Base-by-base conservation (phyloP, 2,113 vertebrate species). In the Callopanchax toddi region DNA sequence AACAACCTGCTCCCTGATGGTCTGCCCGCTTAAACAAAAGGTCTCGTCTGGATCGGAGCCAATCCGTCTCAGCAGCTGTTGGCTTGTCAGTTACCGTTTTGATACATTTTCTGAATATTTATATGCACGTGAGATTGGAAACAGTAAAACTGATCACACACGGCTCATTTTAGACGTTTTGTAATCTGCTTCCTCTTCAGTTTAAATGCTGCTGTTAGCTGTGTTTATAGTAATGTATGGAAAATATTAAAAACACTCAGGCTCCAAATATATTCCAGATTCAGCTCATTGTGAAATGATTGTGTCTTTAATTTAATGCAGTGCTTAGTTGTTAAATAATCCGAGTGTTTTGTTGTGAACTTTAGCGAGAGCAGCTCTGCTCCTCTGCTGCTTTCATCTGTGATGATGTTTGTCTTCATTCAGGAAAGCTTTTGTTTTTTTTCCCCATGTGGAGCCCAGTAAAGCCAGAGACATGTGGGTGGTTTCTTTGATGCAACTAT, bases 11-110 rank as follows among this genome's bases (percentile, higher is more conserved):
- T 65, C 66, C 60, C 74, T 16, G 50, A 57, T 53, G 78, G 50
- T 63, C 21, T 53, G 26, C 29, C 72, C 61, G 55, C 62, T 61
- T 48, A 59, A 71, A 85, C 72, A 79, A 84, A 82, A 77, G 60
- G 36, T 36, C 2, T 74, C 26, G 20, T 64, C 63, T 79, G 82
- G 72, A 76, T 11, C 3, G 7, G 1, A 32, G 69, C 82, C 82
- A 81, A 10, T 1, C 1, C 26, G 13, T 70, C 54, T 56, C 67
- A 26, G 54, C 57, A 75, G 67, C 76, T 76, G 64, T 25, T 50
- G 43, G 46, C 73, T 60, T 26, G 18, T 75, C 52, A 49, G 29
- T 64, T 43, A 39, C 21, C 16, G 72, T 82, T 79, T 61, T 37
- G 18, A 32, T 21, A 57, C 29, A 37, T 9, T 9, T 29, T 29